Evolutionary conservation across 2,113 vertebrate species (phyloP), one percentile per base, ranked within the genome.

Genomic region (Caracal caracal): DNA sequence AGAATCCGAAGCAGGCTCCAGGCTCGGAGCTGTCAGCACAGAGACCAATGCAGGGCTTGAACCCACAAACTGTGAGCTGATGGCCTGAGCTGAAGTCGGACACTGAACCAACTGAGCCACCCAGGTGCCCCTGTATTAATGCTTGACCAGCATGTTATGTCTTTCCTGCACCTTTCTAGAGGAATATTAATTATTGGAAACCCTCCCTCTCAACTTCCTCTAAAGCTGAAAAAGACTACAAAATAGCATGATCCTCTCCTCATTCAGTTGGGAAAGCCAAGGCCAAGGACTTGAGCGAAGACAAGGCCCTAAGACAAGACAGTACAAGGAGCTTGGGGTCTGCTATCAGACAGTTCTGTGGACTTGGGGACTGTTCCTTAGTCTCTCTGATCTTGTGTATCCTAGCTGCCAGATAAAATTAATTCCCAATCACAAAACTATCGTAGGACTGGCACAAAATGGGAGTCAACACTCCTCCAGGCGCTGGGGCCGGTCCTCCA

Each of bases 391-490:
- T 88, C 24, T 73, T 43, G 4, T 13, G 30, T 73, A 11, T 51
- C 43, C 35, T 22, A 24, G 9, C 24, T 83, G 22, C 2, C 59
- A 63, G 19, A n/a, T 65, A 33, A 71, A 61, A 40, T 10, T 16
- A 33, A 49, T 15, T 51, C 16, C 35, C 43, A 43, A 40, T 65
- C 8, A 49, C 66, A 51, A 17, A 53, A 19, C 22, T 17, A 35
- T 17, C 4, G 2, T 3, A 80, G 71, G 59, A 56, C 53, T 33
- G 63, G 22, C 3, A 6, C 15, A 10, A 12, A 1, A 4, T 0
- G 9, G 28, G 13, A 22, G 6, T 6, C 35, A 19, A 12, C 2
- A 26, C 0, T 16, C 1, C 2, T 30, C 7, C 1, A 0, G n/a
- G n/a, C 10, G 1, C 47, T 66, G 59, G 12, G 49, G 30, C n/a